These are phyloP conservation scores for Platyura marginata DNA, from an alignment of 1,140 invertebrate genomes.

Conservation along the genomic window DNA sequence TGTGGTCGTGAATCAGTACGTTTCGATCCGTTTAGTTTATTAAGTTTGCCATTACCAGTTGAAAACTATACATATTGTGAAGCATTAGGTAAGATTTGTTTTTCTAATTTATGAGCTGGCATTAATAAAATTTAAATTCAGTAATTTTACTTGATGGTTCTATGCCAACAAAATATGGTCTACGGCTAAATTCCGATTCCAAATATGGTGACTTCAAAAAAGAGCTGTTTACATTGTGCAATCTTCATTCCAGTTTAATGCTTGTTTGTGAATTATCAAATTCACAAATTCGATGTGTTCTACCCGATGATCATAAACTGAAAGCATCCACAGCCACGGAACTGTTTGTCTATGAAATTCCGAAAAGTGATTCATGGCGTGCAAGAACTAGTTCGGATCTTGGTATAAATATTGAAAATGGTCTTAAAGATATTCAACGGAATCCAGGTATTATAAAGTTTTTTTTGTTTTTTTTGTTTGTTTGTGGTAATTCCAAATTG, in stretches of 20 bases:
- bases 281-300: conserved; percentile 36
- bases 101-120: conserved; percentile 2
- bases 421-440: conserved; percentile 21
- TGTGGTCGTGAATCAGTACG: conserved; percentile 65
- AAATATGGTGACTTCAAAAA: conserved; percentile 53
- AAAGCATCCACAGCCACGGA: conserved; percentile 16
- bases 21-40: conserved; percentile 77
- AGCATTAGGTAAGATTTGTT: conserved; percentile 37
- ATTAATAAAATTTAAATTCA: conserved; percentile 16
- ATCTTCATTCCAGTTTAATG: conserved; percentile 37
- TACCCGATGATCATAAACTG: conserved; percentile 26
- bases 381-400: conserved; percentile 16
- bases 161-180: conserved; percentile 62
- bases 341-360: conserved; percentile 23
- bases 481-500: too few species aligned
- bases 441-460: conserved; percentile 12
- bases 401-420: conserved; percentile 20
- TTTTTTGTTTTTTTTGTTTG: not conserved
- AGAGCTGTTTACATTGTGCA: conserved; percentile 42
- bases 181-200: conserved; percentile 61
- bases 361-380: conserved; percentile 10
- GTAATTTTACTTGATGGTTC: conserved; percentile 61
- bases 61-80: conserved; percentile 56
- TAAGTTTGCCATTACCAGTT: conserved; percentile 70
- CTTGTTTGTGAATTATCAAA: conserved; percentile 48